Evolutionary conservation across 1,140 invertebrate species (phyloP).

Genomic region (Notospermus geniculatus): DNA sequence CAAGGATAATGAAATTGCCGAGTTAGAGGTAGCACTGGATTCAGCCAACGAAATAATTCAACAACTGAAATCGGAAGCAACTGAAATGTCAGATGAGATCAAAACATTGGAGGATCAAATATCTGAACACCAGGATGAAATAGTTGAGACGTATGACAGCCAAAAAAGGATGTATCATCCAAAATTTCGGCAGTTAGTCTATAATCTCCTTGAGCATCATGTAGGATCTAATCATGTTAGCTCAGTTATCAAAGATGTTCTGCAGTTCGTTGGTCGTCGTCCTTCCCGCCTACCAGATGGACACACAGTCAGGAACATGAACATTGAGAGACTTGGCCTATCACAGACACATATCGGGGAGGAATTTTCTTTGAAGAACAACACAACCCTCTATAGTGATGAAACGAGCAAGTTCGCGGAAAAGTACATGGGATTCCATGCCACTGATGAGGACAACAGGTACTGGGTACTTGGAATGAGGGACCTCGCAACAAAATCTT

Average conservation of each 20-base stretch:
- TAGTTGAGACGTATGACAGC: background rate
- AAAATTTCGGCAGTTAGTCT: background rate
- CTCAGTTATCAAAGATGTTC: background rate
- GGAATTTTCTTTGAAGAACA: conserved; percentile 3
- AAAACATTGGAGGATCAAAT: background rate
- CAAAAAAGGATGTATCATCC: background rate
- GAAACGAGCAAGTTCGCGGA: conserved; percentile 22
- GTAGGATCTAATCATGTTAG: background rate
- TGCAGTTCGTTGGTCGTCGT: background rate
- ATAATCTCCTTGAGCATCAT: background rate
- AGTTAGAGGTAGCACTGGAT: too few relatives aligned
- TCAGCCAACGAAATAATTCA: too few relatives aligned
- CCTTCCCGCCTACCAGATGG: background rate
- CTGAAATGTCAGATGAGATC: too few relatives aligned
- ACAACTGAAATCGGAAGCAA: too few relatives aligned
- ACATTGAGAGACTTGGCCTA: background rate
- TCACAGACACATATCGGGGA: conserved; percentile 8
- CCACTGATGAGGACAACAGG: conserved; percentile 15
- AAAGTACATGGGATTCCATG: conserved; percentile 14
- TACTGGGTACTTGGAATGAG: conserved; percentile 20
- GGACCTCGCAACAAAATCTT: conserved; percentile 19
- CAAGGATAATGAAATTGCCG: too few relatives aligned
- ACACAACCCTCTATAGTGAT: conserved; percentile 19
- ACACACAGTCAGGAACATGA: background rate
- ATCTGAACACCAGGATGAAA: background rate